A percentile compares a stretch with the other conserved stretches of the same genome.
Conservation (phyloP, 2,888 invertebrate genomes). For the Ctenicera cuprea region DNA sequence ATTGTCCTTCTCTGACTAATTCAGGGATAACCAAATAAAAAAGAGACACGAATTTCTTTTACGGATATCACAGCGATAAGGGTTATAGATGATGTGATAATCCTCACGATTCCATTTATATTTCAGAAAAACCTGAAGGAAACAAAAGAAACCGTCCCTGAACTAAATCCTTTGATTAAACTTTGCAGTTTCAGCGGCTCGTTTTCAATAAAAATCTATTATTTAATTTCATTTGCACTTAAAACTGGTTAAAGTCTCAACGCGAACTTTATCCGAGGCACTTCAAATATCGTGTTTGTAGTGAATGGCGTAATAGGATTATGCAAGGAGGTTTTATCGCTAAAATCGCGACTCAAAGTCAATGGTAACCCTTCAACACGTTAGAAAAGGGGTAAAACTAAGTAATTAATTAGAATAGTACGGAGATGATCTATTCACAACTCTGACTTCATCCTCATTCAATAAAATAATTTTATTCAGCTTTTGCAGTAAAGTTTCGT, state of each 20-base stretch:
- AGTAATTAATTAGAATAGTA: constrained; percentile 39
- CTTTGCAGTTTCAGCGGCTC: neutral
- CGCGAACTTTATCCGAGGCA: constrained; percentile 1
- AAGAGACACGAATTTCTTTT: neutral
- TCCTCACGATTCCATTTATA: neutral
- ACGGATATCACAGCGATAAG: constrained; percentile 4
- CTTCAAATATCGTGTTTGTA: constrained; percentile 7
- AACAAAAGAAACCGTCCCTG: neutral
- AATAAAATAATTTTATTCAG: constrained; percentile 23
- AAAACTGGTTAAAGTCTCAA: neutral
- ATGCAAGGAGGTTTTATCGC: constrained; percentile 15
- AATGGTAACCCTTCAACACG: constrained; percentile 25
- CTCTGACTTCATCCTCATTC: constrained; percentile 19
- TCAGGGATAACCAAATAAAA: neutral
- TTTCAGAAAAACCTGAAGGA: neutral
- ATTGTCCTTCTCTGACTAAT: constrained; percentile 6
- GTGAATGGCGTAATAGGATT: constrained; percentile 21
- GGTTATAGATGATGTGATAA: constrained; percentile 14
- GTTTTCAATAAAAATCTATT: neutral
- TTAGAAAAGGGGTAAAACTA: constrained; percentile 17
- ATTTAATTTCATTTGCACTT: neutral
- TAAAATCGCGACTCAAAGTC: constrained; percentile 12
- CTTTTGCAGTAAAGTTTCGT: constrained; percentile 1
- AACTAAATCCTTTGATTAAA: neutral
- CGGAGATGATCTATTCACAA: constrained; percentile 25